A percentile compares a stretch with the other conserved stretches of the same genome.
phyloP scores from a whole-genome alignment of 1,140 invertebrate species.

The Bombus waltoni region DNA sequence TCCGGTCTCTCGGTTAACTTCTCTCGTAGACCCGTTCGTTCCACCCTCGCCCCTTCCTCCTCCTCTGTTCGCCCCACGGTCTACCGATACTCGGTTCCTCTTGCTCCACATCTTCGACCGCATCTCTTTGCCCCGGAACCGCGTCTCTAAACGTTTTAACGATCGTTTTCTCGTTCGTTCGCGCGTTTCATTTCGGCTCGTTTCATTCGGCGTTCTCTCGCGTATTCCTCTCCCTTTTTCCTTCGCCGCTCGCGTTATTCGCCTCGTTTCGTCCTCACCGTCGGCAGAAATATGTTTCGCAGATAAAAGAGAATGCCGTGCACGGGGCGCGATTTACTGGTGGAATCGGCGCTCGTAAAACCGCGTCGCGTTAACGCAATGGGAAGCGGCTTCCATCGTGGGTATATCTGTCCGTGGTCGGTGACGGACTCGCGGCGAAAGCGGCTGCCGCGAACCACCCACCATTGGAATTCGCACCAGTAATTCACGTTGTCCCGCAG shows the following conservation, averaged over 20 bases:
- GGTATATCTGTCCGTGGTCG: conserved; percentile 40
- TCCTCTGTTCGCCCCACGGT: not conserved
- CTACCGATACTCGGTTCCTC: not conserved
- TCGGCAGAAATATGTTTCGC: conserved; percentile 7
- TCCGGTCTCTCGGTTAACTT: conserved; percentile 54
- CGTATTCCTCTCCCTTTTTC: not conserved
- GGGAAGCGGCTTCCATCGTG: not conserved
- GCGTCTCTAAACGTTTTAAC: conserved; percentile 40
- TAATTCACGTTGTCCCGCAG: conserved; percentile 70
- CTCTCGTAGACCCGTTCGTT: conserved; percentile 15
- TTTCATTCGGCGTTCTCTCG: too few relatives aligned
- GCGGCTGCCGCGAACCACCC: conserved; percentile 30
- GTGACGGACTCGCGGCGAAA: conserved; percentile 48
- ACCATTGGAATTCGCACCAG: conserved; percentile 64
- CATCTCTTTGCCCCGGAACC: not conserved
- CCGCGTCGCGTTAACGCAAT: conserved; percentile 33
- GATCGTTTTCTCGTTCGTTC: conserved; percentile 16
- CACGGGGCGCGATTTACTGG: conserved; percentile 29
- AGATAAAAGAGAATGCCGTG: conserved; percentile 21
- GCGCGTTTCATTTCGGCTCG: not conserved
- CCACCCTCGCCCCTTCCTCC: not conserved
- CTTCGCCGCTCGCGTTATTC: not conserved
- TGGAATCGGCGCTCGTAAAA: conserved; percentile 26
- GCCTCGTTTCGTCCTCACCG: not conserved
- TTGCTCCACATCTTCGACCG: conserved; percentile 9